Evolutionary conservation across 2,888 invertebrate species (phyloP).

Genomic region (Ormyrus thymus): DNA sequence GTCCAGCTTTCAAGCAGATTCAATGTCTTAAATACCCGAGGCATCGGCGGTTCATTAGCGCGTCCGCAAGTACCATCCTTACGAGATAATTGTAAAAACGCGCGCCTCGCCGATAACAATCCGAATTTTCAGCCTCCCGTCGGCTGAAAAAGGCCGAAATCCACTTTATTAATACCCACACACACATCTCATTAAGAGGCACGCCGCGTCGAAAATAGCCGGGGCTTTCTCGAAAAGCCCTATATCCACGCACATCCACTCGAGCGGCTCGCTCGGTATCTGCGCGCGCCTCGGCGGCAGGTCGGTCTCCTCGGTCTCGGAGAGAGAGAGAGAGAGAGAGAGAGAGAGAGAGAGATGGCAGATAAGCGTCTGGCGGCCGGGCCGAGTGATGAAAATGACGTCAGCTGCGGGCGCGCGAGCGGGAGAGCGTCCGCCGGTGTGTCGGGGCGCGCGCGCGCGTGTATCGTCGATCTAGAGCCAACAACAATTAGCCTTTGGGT

Average conservation of each 20-base stretch:
- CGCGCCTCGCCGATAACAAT: too few relatives aligned
- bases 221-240: neutral
- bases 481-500: conserved; percentile 74
- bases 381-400: conserved; percentile 39
- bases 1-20: too few relatives aligned
- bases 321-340: conserved; percentile 40
- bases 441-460: neutral
- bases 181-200: neutral
- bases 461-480: conserved; percentile 74
- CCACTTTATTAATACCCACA: too few relatives aligned
- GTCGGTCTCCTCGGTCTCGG: neutral
- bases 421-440: neutral
- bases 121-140: too few relatives aligned
- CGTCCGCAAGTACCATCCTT: too few relatives aligned
- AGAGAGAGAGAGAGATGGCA: conserved; percentile 29
- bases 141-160: too few relatives aligned
- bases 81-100: too few relatives aligned
- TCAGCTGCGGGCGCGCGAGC: conserved; percentile 25
- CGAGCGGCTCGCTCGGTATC: neutral
- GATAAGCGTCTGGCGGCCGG: conserved; percentile 6
- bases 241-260: conserved; percentile 9
- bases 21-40: too few relatives aligned
- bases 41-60: too few relatives aligned
- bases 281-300: neutral
- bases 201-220: neutral